Evolutionary conservation across 2,113 vertebrate genomes (phyloP), one percentile per base, ranked within the genome.

Genomic region (Pao palembangensis): DNA sequence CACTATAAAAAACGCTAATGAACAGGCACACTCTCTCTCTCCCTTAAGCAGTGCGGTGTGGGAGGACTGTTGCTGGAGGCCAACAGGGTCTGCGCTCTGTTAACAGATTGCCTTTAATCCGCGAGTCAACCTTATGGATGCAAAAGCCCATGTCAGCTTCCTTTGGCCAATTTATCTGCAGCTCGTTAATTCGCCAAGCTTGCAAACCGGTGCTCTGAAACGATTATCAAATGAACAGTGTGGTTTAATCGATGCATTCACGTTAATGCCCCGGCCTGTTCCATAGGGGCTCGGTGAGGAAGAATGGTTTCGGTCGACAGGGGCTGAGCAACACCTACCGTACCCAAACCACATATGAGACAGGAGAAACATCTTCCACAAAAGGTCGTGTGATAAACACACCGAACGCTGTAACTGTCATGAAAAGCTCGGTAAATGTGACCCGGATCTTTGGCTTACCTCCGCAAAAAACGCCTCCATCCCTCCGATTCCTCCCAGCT

Each of bases 381-480:
- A 41, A 4, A 25, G 41, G 25, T 17, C 38, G 25, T 18, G 55
- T 34, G 3, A 19, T 17, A 51, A 6, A 51, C 48, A 55, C 8
- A 23, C 31, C 21, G 21, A 3, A 17, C 17, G 3, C 71, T 41
- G 42, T 12, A 47, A 64, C 55, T 38, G 23, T 41, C 16, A 15
- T 23, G 13, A 61, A 31, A 44, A 70, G 58, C 10, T 57, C 55
- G 64, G 64, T 67, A 6, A 34, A 17, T 19, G 21, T 59, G 73
- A 70, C 68, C 69, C 69, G 49, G 52, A 31, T 65, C 31, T 53
- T 16, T 28, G 51, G 47, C 83, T 88, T 78, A 92, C 90, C 90
- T 91, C 90, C 44, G 76, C 42, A 31, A 92, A 92, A 78, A 92
- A 92, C 44, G 74, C 85, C 57, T 92, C 90, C 90, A 92, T 92